Conservation (phyloP, 2,797 vertebrate genomes). For the Squalus acanthias region DNA sequence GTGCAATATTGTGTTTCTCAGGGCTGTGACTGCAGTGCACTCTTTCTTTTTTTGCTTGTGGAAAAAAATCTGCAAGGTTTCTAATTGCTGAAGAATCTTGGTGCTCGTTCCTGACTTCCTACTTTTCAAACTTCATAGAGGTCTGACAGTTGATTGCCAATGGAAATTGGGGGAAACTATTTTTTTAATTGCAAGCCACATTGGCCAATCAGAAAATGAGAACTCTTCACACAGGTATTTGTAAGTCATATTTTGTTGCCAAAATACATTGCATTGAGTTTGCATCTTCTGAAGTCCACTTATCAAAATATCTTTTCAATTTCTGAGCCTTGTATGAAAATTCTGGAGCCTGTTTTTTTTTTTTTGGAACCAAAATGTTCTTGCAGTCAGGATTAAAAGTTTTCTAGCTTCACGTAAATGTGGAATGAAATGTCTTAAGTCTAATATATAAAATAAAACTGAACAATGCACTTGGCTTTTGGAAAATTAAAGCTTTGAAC, state of each 20-base stretch:
- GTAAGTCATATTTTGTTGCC: neutral
- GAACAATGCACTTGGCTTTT: slow-evolving; percentile 19
- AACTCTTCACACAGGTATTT: neutral
- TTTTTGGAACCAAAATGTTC: neutral
- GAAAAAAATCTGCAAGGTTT: neutral
- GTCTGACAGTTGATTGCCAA: neutral
- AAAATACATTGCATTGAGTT: neutral
- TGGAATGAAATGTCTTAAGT: slow-evolving; percentile 27
- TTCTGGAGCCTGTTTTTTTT: neutral
- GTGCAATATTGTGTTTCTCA: slow-evolving; percentile 37
- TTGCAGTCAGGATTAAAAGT: neutral
- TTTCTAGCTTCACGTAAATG: neutral
- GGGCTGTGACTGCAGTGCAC: slow-evolving; percentile 22
- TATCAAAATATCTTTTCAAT: neutral
- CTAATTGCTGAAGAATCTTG: neutral
- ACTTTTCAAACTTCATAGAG: neutral
- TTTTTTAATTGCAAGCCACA: neutral
- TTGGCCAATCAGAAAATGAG: neutral
- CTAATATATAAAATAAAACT: neutral
- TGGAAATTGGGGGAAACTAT: neutral
- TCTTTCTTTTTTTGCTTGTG: neutral
- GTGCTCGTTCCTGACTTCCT: neutral
- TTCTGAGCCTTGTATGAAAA: neutral
- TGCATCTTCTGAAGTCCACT: neutral
- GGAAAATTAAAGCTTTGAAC: neutral